Percentiles rank a stretch among this genome's conserved stretches.
These are phyloP conservation scores for Vanessa tameamea DNA, from an alignment of 1,140 invertebrate genomes.

Conservation along the genomic window DNA sequence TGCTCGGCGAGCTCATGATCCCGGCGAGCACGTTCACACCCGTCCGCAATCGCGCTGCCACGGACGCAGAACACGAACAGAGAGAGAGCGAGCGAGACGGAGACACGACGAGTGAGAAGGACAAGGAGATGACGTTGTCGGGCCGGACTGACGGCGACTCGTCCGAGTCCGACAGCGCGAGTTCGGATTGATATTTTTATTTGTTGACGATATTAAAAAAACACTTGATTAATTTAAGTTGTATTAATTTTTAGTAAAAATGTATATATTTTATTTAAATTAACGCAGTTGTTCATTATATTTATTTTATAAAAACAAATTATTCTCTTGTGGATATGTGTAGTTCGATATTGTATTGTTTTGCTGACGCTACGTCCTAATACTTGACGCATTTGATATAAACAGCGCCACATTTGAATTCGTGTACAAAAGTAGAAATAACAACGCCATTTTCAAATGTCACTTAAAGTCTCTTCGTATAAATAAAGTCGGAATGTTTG, in stretches of 20 bases:
- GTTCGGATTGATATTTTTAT: not conserved
- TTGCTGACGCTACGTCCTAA: too few relatives aligned
- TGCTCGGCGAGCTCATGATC: constrained; percentile 41
- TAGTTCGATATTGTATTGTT: too few relatives aligned
- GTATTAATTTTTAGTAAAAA: too few relatives aligned
- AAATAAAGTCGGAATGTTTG: too few relatives aligned
- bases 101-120: not conserved
- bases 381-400: too few relatives aligned
- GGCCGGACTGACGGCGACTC: not conserved
- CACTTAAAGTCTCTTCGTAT: not conserved
- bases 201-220: not conserved
- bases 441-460: not conserved
- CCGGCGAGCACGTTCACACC: constrained; percentile 19
- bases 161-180: not conserved
- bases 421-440: not conserved
- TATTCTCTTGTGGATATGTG: too few relatives aligned
- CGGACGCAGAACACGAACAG: not conserved
- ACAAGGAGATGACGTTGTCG: not conserved
- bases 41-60: not conserved
- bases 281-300: too few relatives aligned
- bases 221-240: too few relatives aligned
- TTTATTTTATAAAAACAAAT: too few relatives aligned
- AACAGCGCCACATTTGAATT: too few relatives aligned
- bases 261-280: too few relatives aligned
- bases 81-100: not conserved